phyloP scores from a whole-genome alignment of 2,797 vertebrate genomes.

The Myripristis murdjan region DNA sequence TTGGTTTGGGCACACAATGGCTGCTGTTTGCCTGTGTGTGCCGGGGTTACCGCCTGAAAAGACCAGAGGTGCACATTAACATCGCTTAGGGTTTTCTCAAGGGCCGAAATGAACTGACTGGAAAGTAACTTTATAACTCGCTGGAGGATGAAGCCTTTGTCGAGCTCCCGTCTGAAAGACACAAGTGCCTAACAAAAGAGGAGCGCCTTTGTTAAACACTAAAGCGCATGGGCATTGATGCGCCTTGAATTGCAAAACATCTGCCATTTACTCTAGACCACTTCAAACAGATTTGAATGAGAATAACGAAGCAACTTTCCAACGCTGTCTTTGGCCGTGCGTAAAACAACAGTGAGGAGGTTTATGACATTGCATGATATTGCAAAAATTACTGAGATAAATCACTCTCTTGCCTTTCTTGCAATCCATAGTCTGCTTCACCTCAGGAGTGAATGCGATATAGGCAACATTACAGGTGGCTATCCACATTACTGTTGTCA shows the following conservation, averaged over 20 bases:
- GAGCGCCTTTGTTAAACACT: constrained; percentile 83
- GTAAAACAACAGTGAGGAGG: constrained; percentile 68
- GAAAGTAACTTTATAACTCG: constrained; percentile 92
- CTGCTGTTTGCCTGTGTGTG: constrained; percentile 82
- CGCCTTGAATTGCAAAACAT: constrained; percentile 90
- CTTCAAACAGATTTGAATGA: constrained; percentile 83
- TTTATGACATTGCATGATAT: too few species aligned
- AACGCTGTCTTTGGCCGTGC: constrained; percentile 57
- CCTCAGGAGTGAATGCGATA: background rate
- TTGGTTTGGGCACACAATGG: constrained; percentile 84
- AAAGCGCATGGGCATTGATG: constrained; percentile 86
- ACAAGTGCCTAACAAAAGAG: constrained; percentile 84
- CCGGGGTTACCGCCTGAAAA: constrained; percentile 85
- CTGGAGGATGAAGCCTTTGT: constrained; percentile 89
- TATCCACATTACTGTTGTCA: background rate
- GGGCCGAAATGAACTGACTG: constrained; percentile 86
- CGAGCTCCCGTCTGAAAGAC: constrained; percentile 80
- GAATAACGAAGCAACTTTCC: constrained; percentile 74
- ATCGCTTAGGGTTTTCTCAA: constrained; percentile 88
- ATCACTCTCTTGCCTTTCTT: background rate
- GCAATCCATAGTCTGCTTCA: background rate
- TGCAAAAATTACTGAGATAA: background rate
- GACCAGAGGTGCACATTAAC: constrained; percentile 87
- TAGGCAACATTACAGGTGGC: background rate
- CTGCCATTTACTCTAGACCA: constrained; percentile 87